These are phyloP conservation scores for Tachystola acroxantha DNA, from an alignment of 2,888 invertebrate genomes.

Conservation along the genomic window DNA sequence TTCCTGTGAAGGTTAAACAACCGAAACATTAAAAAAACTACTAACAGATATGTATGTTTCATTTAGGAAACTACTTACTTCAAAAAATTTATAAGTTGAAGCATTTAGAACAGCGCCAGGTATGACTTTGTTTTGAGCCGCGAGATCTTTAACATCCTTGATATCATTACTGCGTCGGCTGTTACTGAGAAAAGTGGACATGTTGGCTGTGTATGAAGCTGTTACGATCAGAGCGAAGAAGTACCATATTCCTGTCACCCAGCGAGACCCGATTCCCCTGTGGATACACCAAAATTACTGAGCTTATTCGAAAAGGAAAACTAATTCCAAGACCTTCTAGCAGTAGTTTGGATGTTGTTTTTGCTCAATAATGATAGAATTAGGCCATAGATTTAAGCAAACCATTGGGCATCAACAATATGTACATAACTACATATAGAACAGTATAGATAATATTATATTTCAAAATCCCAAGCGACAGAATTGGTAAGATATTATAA, in stretches of 20 bases:
- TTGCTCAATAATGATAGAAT: too few species aligned
- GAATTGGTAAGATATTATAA: too few species aligned
- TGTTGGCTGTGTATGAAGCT: slow-evolving; percentile 86
- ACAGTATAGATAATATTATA: too few species aligned
- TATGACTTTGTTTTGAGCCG: slow-evolving; percentile 89
- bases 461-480: too few species aligned
- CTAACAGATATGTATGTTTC: too few species aligned
- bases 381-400: too few species aligned
- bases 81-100: slow-evolving; percentile 91
- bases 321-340: too few species aligned
- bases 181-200: slow-evolving; percentile 90
- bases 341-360: neutral
- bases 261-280: slow-evolving; percentile 92
- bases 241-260: slow-evolving; percentile 95
- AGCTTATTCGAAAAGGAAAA: too few species aligned
- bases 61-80: too few species aligned
- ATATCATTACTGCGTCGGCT: slow-evolving; percentile 89
- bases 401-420: too few species aligned
- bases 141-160: slow-evolving; percentile 87
- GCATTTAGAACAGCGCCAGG: slow-evolving; percentile 90
- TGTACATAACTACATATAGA: too few species aligned
- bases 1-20: slow-evolving; percentile 65
- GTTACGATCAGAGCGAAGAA: slow-evolving; percentile 95
- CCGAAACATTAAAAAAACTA: too few species aligned
- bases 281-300: neutral